Evolutionary conservation across 2,113 vertebrate genomes (phyloP).

Genomic region (Actenoides lindsayi): DNA sequence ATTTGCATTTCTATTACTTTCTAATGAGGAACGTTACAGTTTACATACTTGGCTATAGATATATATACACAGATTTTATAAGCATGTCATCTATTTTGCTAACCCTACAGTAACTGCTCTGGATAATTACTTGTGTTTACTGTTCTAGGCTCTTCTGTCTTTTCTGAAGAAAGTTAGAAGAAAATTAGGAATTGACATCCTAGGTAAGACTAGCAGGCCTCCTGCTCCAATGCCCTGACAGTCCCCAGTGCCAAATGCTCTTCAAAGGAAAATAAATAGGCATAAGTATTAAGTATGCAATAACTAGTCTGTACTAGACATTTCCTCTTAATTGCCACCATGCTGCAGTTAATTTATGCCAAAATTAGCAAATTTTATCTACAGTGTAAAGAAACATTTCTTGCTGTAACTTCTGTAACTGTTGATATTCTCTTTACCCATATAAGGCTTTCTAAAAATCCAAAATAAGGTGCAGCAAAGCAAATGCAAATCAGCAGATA

Average conservation of each 20-base stretch:
- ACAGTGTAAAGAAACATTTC: not conserved
- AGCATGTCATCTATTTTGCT: not conserved
- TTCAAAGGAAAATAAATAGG: conserved; percentile 10
- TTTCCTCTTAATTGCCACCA: not conserved
- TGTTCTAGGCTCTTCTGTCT: not conserved
- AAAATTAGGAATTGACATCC: not conserved
- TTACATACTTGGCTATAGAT: conserved; percentile 9
- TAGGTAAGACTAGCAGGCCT: not conserved
- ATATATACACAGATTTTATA: not conserved
- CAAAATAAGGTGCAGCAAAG: conserved; percentile 7
- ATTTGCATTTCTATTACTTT: conserved; percentile 41
- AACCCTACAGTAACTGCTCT: not conserved
- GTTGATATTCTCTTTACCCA: not conserved
- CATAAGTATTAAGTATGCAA: not conserved
- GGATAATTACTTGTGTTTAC: not conserved
- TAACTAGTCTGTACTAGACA: not conserved
- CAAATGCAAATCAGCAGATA: conserved; percentile 7
- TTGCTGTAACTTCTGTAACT: not conserved
- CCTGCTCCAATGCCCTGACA: not conserved
- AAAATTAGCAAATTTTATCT: not conserved
- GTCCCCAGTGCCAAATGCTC: not conserved
- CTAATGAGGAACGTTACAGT: conserved; percentile 11
- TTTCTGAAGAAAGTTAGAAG: conserved; percentile 14
- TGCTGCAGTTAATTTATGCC: not conserved
- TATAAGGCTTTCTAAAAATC: not conserved